phyloP scores from a whole-genome alignment of 2,797 vertebrate genomes.

The Pygocentrus nattereri region DNA sequence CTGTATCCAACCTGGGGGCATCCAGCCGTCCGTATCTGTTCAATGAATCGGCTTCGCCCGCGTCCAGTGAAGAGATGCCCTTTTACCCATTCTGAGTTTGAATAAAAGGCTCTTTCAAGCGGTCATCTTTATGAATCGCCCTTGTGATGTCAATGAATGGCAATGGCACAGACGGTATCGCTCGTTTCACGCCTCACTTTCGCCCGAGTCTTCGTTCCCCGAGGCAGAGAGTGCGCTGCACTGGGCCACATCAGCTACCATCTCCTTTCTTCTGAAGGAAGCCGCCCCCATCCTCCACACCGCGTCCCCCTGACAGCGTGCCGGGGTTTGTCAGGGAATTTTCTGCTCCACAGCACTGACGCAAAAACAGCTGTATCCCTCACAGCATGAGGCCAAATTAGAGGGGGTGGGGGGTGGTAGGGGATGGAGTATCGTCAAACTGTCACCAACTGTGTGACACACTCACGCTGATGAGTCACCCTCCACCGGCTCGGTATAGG shows the following conservation, averaged over 20 bases:
- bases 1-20: background rate
- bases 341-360: slow-evolving; percentile 37
- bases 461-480: slow-evolving; percentile 10
- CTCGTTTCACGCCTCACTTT: slow-evolving; percentile 12
- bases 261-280: slow-evolving; percentile 17
- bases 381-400: slow-evolving; percentile 36
- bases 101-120: slow-evolving; percentile 34
- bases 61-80: slow-evolving; percentile 4
- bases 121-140: background rate
- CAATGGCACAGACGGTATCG: background rate
- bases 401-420: too few relatives aligned
- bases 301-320: slow-evolving; percentile 8
- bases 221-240: background rate
- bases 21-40: slow-evolving; percentile 17
- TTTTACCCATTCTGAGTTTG: slow-evolving; percentile 21
- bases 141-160: slow-evolving; percentile 18
- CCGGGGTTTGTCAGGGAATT: slow-evolving; percentile 30
- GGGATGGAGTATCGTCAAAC: slow-evolving; percentile 34
- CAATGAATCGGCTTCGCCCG: slow-evolving; percentile 4
- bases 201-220: background rate
- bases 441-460: slow-evolving; percentile 22
- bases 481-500: slow-evolving; percentile 12
- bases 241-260: slow-evolving; percentile 1
- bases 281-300: slow-evolving; percentile 24
- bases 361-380: slow-evolving; percentile 46